Base-by-base conservation (phyloP, 2,888 invertebrate genomes). In the Philhelius pedissequus region DNA sequence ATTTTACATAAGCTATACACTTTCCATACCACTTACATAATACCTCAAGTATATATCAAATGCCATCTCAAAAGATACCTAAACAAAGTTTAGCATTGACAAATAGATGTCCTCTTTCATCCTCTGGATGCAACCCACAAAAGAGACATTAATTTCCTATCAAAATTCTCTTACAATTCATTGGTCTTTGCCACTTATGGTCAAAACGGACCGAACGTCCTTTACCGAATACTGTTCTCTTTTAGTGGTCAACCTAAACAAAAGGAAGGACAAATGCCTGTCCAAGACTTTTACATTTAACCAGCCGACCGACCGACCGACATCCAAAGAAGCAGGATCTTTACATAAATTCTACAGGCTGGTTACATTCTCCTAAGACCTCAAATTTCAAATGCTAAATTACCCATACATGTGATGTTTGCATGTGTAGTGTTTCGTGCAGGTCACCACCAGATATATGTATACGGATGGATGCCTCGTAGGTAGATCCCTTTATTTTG, bases 121-220 rank as follows among this genome's bases (percentile, higher is more conserved):
- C 9, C 35, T 35, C 35, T 45, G 4, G 11, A 18, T 9, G 20
- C n/a, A 27, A 27, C 40, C 74, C 70, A 35, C 74, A 74, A 58
- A n/a, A 64, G 25, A 66, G 60, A 50, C 83, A 83, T 83, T 78
- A 78, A 74, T 78, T 78, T 70, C 64, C 52, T 62, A 78, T 78
- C 74, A 78, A 74, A 83, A 74, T 83, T 74, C 78, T 64, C 69
- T 58, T 66, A 74, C 83, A 78, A 73, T 68, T 82, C 70, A 82
- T 82, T 82, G 77, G 68, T 73, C 74, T 13, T 66, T 69, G 74
- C 64, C 74, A 74, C 83, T 83, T 78, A 74, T 78, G 83, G 78
- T 70, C 58, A 38, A 78, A 83, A 74, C 22, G 78, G 64, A 78
- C 78, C 22, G 78, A 56, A 78, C 78, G 83, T 83, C 69, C 69